Conservation (phyloP, 2,797 vertebrate species). For the Neopelma chrysocephalum region DNA sequence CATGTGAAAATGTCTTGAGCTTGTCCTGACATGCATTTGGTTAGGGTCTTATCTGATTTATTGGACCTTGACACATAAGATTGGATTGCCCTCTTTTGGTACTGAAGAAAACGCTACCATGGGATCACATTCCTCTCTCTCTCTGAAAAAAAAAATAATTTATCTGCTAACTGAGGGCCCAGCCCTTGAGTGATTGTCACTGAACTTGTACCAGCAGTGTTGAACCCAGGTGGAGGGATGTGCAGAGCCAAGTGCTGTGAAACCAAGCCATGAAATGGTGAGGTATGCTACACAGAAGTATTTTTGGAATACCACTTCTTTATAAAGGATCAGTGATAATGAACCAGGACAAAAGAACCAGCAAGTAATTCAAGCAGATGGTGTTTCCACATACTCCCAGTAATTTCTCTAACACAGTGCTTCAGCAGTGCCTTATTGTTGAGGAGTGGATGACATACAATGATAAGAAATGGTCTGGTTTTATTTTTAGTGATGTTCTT, state of each 20-base stretch:
- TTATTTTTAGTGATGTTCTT: background rate
- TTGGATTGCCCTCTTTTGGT: background rate
- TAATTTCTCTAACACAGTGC: background rate
- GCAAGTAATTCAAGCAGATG: background rate
- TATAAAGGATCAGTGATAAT: background rate
- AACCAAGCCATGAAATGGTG: background rate
- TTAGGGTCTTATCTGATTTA: background rate
- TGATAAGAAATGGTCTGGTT: background rate
- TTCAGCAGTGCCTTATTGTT: background rate
- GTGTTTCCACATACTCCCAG: background rate
- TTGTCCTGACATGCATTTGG: background rate
- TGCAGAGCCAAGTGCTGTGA: background rate
- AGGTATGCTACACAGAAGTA: background rate
- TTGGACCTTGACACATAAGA: background rate
- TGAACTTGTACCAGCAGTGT: background rate
- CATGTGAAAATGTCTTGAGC: background rate
- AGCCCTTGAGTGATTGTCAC: background rate
- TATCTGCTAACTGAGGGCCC: rapidly evolving
- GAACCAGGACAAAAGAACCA: background rate
- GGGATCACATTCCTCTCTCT: background rate
- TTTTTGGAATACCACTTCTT: background rate
- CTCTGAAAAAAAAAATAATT: background rate
- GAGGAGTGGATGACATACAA: background rate
- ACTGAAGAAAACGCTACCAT: background rate
- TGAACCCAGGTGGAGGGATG: background rate